phyloP scores from a whole-genome alignment of 35 echinoderm and acorn worm genomes.

The Nesometra sesokonis region DNA sequence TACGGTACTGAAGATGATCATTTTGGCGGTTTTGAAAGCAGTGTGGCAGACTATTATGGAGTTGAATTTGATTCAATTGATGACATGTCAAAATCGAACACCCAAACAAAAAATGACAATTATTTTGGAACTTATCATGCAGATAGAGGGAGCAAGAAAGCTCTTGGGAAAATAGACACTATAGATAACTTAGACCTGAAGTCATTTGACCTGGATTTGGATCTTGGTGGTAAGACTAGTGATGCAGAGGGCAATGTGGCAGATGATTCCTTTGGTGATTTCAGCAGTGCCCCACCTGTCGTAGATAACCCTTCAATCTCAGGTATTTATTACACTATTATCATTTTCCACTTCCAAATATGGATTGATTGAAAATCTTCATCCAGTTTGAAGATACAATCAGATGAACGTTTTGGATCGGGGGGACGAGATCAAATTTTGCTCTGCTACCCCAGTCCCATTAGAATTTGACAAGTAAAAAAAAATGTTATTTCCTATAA shows the following conservation, averaged over 20 bases:
- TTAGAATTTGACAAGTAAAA: too few relatives aligned
- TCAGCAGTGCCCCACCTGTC: constrained; percentile 14
- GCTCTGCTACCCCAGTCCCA: too few relatives aligned
- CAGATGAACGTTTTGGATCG: too few relatives aligned
- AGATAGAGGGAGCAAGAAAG: constrained; percentile 2
- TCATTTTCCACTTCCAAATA: too few relatives aligned
- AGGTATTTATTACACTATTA: too few relatives aligned
- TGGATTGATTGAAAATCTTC: too few relatives aligned
- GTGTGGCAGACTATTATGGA: constrained; percentile 23
- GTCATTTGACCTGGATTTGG: constrained; percentile 33
- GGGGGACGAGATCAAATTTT: too few relatives aligned
- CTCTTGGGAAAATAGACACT: constrained; percentile 24
- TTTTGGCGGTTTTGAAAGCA: constrained; percentile 11
- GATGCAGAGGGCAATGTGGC: constrained; percentile 5
- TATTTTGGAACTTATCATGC: neutral
- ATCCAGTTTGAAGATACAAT: too few relatives aligned
- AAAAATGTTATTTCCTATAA: neutral
- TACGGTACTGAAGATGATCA: constrained; percentile 4
- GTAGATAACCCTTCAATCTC: too few relatives aligned
- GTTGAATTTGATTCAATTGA: constrained; percentile 35
- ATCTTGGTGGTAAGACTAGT: constrained; percentile 3
- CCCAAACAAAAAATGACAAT: neutral
- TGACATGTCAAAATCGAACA: neutral
- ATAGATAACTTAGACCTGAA: constrained; percentile 32
- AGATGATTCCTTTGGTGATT: constrained; percentile 33